A percentile compares a stretch with the other conserved stretches of the same genome.
Evolutionary conservation across 2,888 invertebrate genomes (phyloP).

Genomic region (Galerucella nymphaeae): DNA sequence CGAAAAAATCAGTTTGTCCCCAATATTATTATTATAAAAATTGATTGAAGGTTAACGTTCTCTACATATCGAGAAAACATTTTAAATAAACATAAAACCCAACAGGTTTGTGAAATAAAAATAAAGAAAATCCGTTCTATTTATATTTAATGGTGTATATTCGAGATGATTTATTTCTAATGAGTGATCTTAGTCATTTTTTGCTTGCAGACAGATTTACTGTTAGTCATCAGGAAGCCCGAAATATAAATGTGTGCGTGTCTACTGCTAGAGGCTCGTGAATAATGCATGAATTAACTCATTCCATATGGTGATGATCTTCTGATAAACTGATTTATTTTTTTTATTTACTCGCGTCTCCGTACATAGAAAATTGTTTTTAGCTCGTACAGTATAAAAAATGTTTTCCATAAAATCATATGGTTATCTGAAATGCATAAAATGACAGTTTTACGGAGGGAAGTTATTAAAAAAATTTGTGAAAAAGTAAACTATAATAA

Average conservation of each 20-base stretch:
- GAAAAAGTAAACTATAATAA: too few species aligned
- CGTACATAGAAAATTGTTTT: too few species aligned
- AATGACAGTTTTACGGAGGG: too few species aligned
- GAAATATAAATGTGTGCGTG: neutral
- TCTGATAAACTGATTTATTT: neutral
- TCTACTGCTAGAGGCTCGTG: neutral
- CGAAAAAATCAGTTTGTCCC: too few species aligned
- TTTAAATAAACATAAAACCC: neutral
- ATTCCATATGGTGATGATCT: neutral
- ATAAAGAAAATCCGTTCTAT: neutral
- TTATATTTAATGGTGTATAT: neutral
- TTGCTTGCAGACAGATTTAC: neutral
- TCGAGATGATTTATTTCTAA: neutral
- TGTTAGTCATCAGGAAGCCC: neutral
- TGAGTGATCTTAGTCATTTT: slow-evolving; percentile 1
- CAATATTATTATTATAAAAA: neutral
- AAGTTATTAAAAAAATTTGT: too few species aligned
- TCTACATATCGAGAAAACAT: neutral
- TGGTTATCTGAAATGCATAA: too few species aligned
- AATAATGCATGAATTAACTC: neutral
- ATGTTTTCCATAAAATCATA: too few species aligned
- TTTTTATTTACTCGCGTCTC: neutral
- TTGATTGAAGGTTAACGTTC: neutral
- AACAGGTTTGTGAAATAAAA: slow-evolving; percentile 2
- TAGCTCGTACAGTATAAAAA: too few species aligned